Evolutionary conservation across 2,797 vertebrate genomes (phyloP).

Genomic region (Acanthornis magna): DNA sequence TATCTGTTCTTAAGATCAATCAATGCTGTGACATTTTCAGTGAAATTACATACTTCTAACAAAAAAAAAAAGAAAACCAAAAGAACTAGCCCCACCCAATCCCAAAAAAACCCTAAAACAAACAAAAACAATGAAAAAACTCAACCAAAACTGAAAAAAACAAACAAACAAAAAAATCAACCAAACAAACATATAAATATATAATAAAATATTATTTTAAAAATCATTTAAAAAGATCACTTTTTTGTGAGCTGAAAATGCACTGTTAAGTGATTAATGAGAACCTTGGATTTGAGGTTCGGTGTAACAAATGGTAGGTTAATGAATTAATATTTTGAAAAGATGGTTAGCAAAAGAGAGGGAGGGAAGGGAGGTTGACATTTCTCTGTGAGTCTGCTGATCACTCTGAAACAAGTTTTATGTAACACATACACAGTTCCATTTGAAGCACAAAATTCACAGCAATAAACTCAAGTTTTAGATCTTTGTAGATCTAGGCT

Average conservation of each 20-base stretch:
- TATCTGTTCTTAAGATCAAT: background rate
- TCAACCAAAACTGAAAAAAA: too few relatives aligned
- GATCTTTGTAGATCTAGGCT: background rate
- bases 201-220: background rate
- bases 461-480: background rate
- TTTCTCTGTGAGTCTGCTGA: background rate
- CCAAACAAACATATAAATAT: background rate
- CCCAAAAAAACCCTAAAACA: accelerated
- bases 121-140: background rate
- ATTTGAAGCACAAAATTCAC: background rate
- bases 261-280: background rate
- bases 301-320: background rate
- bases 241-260: background rate
- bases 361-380: background rate
- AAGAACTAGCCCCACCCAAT: too few relatives aligned
- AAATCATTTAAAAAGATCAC: background rate
- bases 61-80: background rate
- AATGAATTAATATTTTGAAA: background rate
- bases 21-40: background rate
- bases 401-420: background rate
- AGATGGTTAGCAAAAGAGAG: background rate
- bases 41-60: background rate
- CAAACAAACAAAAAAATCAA: background rate
- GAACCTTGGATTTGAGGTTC: background rate
- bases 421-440: background rate